Conservation (phyloP, 2,888 invertebrate genomes). For the Tachystola acroxantha region DNA sequence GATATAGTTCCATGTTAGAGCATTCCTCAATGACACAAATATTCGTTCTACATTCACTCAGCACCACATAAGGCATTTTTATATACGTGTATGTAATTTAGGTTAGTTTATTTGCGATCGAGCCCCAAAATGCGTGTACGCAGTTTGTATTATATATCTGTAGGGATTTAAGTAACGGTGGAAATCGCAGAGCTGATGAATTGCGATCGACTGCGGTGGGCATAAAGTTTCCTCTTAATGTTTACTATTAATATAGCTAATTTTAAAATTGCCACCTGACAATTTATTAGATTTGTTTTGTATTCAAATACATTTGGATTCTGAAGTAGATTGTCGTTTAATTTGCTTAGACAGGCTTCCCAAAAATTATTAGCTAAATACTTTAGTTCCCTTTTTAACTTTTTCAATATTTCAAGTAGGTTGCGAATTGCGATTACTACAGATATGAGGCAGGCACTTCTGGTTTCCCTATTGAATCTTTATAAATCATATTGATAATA, state of each 20-base stretch:
- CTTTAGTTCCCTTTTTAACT: too few species aligned
- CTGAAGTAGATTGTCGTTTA: slow-evolving; percentile 38
- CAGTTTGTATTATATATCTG: slow-evolving; percentile 29
- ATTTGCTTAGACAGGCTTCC: slow-evolving; percentile 14
- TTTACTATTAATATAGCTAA: slow-evolving; percentile 60
- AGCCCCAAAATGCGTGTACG: slow-evolving; percentile 24
- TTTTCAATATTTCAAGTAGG: too few species aligned
- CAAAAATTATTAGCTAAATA: too few species aligned
- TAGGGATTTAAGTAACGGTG: slow-evolving; percentile 4
- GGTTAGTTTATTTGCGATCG: slow-evolving; percentile 41
- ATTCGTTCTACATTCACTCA: slow-evolving; percentile 5
- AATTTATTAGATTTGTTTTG: slow-evolving; percentile 74
- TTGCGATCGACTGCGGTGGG: slow-evolving; percentile 14
- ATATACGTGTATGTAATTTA: slow-evolving; percentile 40
- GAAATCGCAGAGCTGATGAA: slow-evolving; percentile 10
- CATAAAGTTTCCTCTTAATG: slow-evolving; percentile 33
- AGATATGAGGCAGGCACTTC: too few species aligned
- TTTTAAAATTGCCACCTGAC: slow-evolving; percentile 69
- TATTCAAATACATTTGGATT: slow-evolving; percentile 77
- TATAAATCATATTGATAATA: too few species aligned
- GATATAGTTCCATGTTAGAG: too few species aligned
- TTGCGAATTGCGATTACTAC: too few species aligned
- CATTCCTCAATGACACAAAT: too few species aligned
- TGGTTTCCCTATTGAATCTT: too few species aligned
- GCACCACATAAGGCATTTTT: slow-evolving; percentile 7